Evolutionary conservation across 92 coral and sea anemone species (phyloP), one percentile per base, ranked within the genome.

Genomic region (Chrysogorgia sp.): DNA sequence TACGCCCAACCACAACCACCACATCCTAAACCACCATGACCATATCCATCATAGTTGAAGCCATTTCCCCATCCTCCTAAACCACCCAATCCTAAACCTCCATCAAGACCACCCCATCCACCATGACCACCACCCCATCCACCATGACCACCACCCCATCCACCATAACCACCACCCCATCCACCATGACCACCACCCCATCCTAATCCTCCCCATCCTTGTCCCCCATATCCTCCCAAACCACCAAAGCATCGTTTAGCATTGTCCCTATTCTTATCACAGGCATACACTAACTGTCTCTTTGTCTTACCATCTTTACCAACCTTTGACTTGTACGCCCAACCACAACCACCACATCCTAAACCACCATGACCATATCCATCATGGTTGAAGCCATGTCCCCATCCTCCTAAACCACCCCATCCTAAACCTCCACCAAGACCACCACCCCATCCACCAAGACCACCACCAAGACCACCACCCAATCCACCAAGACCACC

Each of bases 261-360:
- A 23, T 52, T 52, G 21, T 52, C 59, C 20, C 17, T 52, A 17
- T 52, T 52, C 59, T 52, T 52, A 52, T 52, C 59, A 52, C 59
- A 52, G 17, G 59, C 59, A 23, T 52, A 52, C 61, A 15, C 67
- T 40, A 10, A 79, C 82, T 26, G 82, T 34, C 14, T 63, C 62
- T 22, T 15, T 35, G 49, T 74, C 86, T 19, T 37, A 58, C 33
- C 81, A 40, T 49, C 62, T 61, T 32, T 22, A 37, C 81, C 89
- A 59, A 50, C 84, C 77, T 21, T 82, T 63, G 2, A 71, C 74
- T 66, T 82, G 83, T 30, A 23, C 9, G 81, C 83, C 72, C 65
- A 74, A 14, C 89, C 88, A 10, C 71, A 40, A 17, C 67, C 81
- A 31, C 89, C 89, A 52, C 75, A 81, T 0, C 90, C 90, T 19